A percentile compares a stretch with the other conserved stretches of the same genome.
Evolutionary conservation across 37 sponge, comb jelly and placozoan species (phyloP).

Genomic region (Hexactinellida sp.): DNA sequence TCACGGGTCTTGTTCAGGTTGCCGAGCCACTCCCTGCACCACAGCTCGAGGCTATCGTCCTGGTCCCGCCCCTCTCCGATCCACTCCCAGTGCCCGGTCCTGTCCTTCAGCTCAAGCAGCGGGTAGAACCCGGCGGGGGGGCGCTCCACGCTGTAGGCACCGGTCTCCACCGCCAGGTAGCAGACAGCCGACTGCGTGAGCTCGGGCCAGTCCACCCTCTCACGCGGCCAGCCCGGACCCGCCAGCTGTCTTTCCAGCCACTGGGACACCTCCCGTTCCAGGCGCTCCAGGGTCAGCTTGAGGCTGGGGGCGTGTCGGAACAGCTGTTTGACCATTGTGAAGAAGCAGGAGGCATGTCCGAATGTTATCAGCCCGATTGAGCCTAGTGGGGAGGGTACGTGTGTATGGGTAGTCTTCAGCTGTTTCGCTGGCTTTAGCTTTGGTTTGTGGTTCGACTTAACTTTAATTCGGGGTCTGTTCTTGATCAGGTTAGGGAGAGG

Average conservation of each 20-base stretch:
- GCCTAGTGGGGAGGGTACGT: not conserved
- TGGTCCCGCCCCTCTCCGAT: slow-evolving; percentile 47
- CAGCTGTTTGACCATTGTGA: not conserved
- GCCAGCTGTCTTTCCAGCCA: slow-evolving; percentile 37
- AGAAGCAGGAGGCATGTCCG: not conserved
- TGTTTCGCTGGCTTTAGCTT: not conserved
- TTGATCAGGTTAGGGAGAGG: not conserved
- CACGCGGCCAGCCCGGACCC: slow-evolving; percentile 24
- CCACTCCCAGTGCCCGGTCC: slow-evolving; percentile 76
- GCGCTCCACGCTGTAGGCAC: slow-evolving; percentile 38
- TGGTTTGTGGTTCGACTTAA: not conserved
- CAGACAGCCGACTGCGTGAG: slow-evolving; percentile 42
- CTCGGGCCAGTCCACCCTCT: slow-evolving; percentile 37
- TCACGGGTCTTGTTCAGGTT: slow-evolving; percentile 35
- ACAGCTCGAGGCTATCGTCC: slow-evolving; percentile 36
- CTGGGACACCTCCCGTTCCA: slow-evolving; percentile 23
- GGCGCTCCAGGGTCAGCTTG: not conserved
- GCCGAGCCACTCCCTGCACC: slow-evolving; percentile 55
- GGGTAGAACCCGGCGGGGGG: slow-evolving; percentile 55
- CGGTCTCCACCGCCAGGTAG: slow-evolving; percentile 51
- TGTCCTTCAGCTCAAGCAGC: slow-evolving; percentile 55
- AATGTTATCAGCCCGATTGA: not conserved
- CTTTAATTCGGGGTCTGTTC: not conserved
- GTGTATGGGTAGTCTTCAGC: not conserved
- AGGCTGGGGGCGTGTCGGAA: not conserved